phyloP scores from a whole-genome alignment of 2,113 vertebrate species.

The Lipotes vexillifer region DNA sequence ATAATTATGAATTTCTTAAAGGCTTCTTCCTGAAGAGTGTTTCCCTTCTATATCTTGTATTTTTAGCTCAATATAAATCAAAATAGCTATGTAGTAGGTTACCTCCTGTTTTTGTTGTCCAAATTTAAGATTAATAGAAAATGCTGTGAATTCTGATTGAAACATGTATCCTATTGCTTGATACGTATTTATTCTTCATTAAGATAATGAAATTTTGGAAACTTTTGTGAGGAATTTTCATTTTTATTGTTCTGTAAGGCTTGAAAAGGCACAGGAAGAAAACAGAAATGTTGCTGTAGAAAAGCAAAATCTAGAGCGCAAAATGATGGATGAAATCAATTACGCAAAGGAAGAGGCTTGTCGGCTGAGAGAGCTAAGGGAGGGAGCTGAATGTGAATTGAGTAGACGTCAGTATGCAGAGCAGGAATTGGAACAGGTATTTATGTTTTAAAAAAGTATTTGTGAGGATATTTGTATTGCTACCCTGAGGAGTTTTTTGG shows the following conservation, averaged over 20 bases:
- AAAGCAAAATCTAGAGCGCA: constrained; percentile 97
- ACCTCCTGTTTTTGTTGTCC: neutral
- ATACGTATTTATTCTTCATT: constrained; percentile 41
- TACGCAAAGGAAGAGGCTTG: constrained; percentile 96
- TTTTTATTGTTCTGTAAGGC: constrained; percentile 80
- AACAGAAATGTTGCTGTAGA: constrained; percentile 97
- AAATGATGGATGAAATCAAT: constrained; percentile 97
- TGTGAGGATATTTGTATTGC: neutral
- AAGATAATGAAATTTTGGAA: neutral
- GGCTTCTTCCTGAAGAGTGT: neutral
- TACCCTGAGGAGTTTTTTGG: neutral
- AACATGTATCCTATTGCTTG: constrained; percentile 13
- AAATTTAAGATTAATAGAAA: constrained; percentile 29
- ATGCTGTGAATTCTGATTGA: constrained; percentile 22
- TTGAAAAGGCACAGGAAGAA: constrained; percentile 98
- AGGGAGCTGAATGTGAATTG: constrained; percentile 95
- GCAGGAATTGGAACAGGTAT: constrained; percentile 96
- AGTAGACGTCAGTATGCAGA: constrained; percentile 98
- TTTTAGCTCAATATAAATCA: constrained; percentile 27
- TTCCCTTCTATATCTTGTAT: neutral
- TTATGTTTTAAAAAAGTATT: neutral
- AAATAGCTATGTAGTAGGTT: neutral
- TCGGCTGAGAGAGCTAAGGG: constrained; percentile 89
- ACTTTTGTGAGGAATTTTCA: constrained; percentile 41
- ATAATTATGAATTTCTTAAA: neutral